Conservation (phyloP, 1,140 invertebrate genomes). For the Heliconius melpomene region DNA sequence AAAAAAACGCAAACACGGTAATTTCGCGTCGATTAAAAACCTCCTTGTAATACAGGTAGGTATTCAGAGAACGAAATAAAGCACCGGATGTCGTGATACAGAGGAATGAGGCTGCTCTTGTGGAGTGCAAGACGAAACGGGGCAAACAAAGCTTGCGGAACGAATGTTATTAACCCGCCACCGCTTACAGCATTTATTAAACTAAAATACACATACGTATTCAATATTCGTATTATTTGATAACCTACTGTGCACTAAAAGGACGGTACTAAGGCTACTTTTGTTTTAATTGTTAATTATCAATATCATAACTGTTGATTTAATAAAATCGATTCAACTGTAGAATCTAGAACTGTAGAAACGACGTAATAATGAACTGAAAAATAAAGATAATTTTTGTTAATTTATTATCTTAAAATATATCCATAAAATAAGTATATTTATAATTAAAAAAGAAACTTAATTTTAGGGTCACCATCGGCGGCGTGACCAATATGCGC, state of each 20-base stretch:
- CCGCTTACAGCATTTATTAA: slow-evolving; percentile 34
- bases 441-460: slow-evolving; percentile 24
- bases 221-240: neutral
- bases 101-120: slow-evolving; percentile 53
- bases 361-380: neutral
- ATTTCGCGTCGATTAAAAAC: slow-evolving; percentile 38
- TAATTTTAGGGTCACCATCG: slow-evolving; percentile 31
- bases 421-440: slow-evolving; percentile 6
- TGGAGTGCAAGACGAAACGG: slow-evolving; percentile 52
- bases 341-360: no score
- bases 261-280: neutral
- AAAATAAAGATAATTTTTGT: neutral
- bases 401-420: neutral
- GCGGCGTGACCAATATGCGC: slow-evolving; percentile 59
- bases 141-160: slow-evolving; percentile 65
- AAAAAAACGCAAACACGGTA: slow-evolving; percentile 50
- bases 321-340: neutral
- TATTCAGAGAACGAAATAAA: slow-evolving; percentile 55
- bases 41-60: slow-evolving; percentile 39
- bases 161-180: slow-evolving; percentile 57
- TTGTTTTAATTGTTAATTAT: neutral
- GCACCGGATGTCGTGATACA: slow-evolving; percentile 67
- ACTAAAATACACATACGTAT: slow-evolving; percentile 12
- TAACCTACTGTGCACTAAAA: neutral
- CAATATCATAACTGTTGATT: neutral